Evolutionary conservation across 2,888 invertebrate genomes (phyloP).

Genomic region (Parthenolecanium corni): DNA sequence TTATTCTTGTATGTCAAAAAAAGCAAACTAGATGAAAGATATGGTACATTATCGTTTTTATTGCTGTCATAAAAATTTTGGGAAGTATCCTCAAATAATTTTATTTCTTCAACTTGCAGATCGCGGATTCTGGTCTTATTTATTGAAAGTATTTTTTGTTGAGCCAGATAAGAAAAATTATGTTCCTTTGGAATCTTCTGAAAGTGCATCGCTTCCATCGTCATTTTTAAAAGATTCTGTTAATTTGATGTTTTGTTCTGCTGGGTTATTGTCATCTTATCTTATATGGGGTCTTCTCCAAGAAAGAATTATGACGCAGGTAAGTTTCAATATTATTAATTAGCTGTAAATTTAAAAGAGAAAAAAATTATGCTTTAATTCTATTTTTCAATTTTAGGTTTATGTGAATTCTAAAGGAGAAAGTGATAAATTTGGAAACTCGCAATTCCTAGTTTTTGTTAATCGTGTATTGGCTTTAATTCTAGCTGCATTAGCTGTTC

Average conservation of each 20-base stretch:
- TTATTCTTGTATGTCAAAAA: conserved; percentile 66
- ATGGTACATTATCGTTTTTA: conserved; percentile 43
- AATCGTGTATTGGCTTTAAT: conserved; percentile 80
- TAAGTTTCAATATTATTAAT: conserved; percentile 35
- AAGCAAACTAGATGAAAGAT: conserved; percentile 66
- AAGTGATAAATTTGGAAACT: conserved; percentile 69
- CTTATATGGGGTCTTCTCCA: conserved; percentile 92
- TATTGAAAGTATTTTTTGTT: conserved; percentile 10
- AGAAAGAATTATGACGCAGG: conserved; percentile 95
- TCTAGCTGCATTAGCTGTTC: conserved; percentile 55
- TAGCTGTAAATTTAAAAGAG: background rate
- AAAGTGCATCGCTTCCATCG: background rate
- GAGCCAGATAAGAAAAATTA: conserved; percentile 15
- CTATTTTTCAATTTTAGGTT: conserved; percentile 40
- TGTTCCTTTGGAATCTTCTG: conserved; percentile 1
- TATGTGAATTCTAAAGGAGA: conserved; percentile 55
- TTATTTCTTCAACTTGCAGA: conserved; percentile 8
- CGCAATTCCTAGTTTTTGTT: conserved; percentile 91
- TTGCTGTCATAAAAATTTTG: too few species aligned
- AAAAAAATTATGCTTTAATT: background rate
- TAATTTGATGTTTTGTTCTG: conserved; percentile 26
- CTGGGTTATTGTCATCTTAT: conserved; percentile 29
- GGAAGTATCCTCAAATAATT: background rate
- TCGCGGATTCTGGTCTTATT: background rate
- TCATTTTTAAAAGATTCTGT: conserved; percentile 16